Conservation (phyloP, 2,888 invertebrate genomes). For the Xestobium rufovillosum region DNA sequence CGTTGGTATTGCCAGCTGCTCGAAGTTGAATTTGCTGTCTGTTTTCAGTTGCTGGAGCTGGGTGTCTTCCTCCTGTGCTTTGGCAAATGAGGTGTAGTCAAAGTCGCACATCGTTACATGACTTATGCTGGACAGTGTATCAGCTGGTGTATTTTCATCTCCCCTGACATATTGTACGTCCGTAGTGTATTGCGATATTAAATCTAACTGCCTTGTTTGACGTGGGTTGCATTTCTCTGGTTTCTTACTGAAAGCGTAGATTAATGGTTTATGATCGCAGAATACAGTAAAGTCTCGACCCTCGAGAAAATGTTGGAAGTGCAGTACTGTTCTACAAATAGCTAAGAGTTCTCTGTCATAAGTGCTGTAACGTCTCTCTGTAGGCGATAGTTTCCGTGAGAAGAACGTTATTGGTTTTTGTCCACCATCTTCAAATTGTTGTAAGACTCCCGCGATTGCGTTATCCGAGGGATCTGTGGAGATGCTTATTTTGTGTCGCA, state of each 20-base stretch:
- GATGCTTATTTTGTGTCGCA: too few relatives aligned
- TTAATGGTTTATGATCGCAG: slow-evolving; percentile 35
- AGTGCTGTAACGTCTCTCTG: slow-evolving; percentile 24
- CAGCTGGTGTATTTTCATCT: slow-evolving; percentile 3
- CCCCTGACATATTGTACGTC: slow-evolving; percentile 8
- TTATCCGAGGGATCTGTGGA: slow-evolving; percentile 2
- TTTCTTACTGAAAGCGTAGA: slow-evolving; percentile 30
- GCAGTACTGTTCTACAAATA: slow-evolving; percentile 29
- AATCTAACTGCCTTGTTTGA: slow-evolving; percentile 15
- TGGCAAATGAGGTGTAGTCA: too few relatives aligned
- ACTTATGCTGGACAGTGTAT: slow-evolving; percentile 5
- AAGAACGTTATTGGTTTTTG: slow-evolving; percentile 15
- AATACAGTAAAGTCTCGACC: slow-evolving; percentile 28
- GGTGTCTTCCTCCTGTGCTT: too few relatives aligned
- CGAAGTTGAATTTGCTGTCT: too few relatives aligned
- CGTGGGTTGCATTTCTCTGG: slow-evolving; percentile 23
- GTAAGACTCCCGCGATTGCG: slow-evolving; percentile 7
- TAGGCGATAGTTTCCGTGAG: slow-evolving; percentile 4
- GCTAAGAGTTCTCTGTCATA: slow-evolving; percentile 37
- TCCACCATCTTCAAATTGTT: not conserved
- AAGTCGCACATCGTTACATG: too few relatives aligned
- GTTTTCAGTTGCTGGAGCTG: too few relatives aligned
- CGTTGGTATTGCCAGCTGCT: too few relatives aligned
- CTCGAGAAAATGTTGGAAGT: slow-evolving; percentile 35
- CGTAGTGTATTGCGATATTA: slow-evolving; percentile 15